phyloP scores from a whole-genome alignment of 2,888 invertebrate species.

The Acanthosoma haemorrhoidale region DNA sequence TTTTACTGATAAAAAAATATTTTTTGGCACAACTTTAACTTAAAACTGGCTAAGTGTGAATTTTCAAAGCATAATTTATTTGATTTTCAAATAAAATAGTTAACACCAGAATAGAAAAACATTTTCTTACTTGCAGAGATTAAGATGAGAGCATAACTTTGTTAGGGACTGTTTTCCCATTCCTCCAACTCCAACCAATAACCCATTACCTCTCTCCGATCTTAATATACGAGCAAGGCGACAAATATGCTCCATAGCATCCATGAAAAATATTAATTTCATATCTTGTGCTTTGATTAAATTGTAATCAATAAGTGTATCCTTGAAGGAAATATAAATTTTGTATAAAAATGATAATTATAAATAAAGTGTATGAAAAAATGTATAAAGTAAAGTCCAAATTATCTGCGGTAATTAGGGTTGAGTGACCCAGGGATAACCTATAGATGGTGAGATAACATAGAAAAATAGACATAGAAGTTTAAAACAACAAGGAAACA shows the following conservation, averaged over 20 bases:
- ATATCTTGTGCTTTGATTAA: constrained; percentile 69
- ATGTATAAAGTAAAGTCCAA: not conserved
- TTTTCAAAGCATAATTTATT: too few relatives aligned
- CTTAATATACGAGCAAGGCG: constrained; percentile 76
- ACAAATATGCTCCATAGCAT: constrained; percentile 83
- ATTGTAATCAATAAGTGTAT: constrained; percentile 82
- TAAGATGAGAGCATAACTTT: constrained; percentile 74
- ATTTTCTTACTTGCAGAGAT: constrained; percentile 67
- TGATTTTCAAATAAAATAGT: too few relatives aligned
- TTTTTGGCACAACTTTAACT: too few relatives aligned
- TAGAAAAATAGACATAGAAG: too few relatives aligned
- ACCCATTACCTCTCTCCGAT: constrained; percentile 80
- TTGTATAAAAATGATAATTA: not conserved
- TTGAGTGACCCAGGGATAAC: constrained; percentile 27
- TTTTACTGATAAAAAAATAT: too few relatives aligned
- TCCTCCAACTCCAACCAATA: constrained; percentile 84
- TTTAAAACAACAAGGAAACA: too few relatives aligned
- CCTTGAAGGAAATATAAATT: constrained; percentile 47
- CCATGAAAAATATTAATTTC: constrained; percentile 81
- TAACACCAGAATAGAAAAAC: too few relatives aligned
- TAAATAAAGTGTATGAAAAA: not conserved
- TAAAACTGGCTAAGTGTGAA: too few relatives aligned
- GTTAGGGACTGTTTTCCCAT: constrained; percentile 87
- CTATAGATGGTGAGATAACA: too few relatives aligned
- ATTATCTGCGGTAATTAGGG: not conserved